These are phyloP conservation scores for Arion vulgaris DNA, from an alignment of 1,140 invertebrate genomes.

Conservation along the genomic window DNA sequence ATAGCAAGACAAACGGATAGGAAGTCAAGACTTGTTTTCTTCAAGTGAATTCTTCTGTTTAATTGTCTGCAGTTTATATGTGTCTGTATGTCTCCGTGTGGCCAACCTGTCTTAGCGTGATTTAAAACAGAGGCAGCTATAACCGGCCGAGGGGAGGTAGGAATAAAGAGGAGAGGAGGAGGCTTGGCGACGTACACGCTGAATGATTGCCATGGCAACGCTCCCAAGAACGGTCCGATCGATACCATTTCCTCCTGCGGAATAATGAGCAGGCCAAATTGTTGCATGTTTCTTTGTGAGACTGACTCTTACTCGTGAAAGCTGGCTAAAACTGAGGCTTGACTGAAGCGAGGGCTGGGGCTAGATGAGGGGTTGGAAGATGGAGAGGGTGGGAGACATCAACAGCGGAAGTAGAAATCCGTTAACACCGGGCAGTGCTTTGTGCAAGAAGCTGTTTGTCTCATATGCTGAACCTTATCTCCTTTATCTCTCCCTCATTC, in stretches of 20 bases:
- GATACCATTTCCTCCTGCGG: background rate
- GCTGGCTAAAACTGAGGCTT: background rate
- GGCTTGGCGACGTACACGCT: no score
- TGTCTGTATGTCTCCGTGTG: background rate
- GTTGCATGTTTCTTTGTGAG: conserved; percentile 2
- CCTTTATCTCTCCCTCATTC: no score
- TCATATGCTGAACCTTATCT: background rate
- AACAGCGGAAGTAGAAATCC: background rate
- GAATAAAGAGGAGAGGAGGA: no score
- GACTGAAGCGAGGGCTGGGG: no score
- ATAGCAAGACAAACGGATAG: no score
- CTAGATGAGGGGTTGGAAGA: background rate
- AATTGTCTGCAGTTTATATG: no score
- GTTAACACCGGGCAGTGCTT: background rate
- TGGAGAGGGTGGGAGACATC: background rate
- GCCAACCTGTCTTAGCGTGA: background rate
- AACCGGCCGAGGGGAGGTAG: no score
- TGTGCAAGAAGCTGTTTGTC: background rate
- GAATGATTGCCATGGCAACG: conserved; percentile 26
- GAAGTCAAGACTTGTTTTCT: no score
- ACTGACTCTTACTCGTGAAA: background rate
- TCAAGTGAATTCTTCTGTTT: no score
- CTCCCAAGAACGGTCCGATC: background rate
- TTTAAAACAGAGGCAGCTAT: background rate
- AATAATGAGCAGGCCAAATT: conserved; percentile 17